These are phyloP conservation scores for Cataglyphis livida DNA, from an alignment of 2,888 invertebrate genomes.

Conservation along the genomic window DNA sequence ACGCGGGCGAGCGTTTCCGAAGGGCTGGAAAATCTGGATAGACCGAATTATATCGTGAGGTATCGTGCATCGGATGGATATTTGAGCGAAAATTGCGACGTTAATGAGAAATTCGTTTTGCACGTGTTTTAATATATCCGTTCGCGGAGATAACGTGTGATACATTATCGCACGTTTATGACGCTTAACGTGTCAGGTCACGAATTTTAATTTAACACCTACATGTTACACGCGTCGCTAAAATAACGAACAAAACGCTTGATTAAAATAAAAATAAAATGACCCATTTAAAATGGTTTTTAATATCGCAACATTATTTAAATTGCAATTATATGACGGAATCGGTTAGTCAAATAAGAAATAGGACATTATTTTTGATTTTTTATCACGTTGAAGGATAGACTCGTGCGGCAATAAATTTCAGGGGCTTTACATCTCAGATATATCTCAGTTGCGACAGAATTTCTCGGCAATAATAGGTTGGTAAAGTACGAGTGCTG, in stretches of 20 bases:
- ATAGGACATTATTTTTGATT: conserved; percentile 15
- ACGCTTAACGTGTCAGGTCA: conserved; percentile 37
- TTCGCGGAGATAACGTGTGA: conserved; percentile 27
- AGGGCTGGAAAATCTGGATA: conserved; percentile 17
- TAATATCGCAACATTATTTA: conserved; percentile 19
- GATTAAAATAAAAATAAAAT: conserved; percentile 21
- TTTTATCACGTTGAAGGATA: conserved; percentile 22
- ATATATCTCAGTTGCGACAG: conserved; percentile 23
- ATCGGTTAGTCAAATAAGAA: background rate
- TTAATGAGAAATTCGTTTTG: conserved; percentile 55
- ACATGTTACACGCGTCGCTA: conserved; percentile 4
- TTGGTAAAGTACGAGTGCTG: background rate
- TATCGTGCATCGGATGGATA: conserved; percentile 30
- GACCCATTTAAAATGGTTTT: background rate
- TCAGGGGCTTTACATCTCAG: background rate
- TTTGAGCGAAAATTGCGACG: conserved; percentile 48
- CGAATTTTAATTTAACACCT: conserved; percentile 50
- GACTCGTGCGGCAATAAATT: conserved; percentile 23
- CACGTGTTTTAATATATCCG: conserved; percentile 17
- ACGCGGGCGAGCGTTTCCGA: conserved; percentile 21
- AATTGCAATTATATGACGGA: conserved; percentile 6
- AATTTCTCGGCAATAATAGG: conserved; percentile 43
- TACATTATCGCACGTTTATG: conserved; percentile 22
- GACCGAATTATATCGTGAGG: background rate
- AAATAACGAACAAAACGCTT: background rate